Conservation (phyloP, 1,140 invertebrate genomes). For the Diabrotica undecimpunctata region DNA sequence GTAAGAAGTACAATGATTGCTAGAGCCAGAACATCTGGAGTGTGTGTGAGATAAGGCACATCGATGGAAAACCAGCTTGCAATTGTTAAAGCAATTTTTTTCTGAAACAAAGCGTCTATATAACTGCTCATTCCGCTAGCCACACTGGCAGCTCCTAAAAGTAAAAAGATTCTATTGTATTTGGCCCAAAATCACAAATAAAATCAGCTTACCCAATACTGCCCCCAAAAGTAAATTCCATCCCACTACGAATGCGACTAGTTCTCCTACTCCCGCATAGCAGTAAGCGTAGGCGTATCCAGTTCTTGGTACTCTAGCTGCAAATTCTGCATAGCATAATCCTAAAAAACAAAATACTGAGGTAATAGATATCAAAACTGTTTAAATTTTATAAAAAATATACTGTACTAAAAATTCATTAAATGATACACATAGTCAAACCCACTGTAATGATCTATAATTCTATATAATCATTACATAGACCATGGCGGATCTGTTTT, state of each 20-base stretch:
- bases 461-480: no score
- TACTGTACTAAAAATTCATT: no score
- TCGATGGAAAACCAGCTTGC: constrained; percentile 66
- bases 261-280: constrained; percentile 84
- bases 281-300: constrained; percentile 87
- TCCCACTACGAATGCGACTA: constrained; percentile 73
- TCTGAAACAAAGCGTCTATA: constrained; percentile 75
- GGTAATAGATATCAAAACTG: no score
- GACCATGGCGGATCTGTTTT: no score
- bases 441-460: no score
- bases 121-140: constrained; percentile 87
- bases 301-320: constrained; percentile 77
- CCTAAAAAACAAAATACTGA: constrained; percentile 2
- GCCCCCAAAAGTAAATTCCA: constrained; percentile 92
- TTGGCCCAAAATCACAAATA: no score
- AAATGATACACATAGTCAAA: no score
- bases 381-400: no score
- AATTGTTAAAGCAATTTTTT: constrained; percentile 69
- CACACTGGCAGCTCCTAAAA: constrained; percentile 80
- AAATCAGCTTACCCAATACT: constrained; percentile 67
- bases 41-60: constrained; percentile 67
- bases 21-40: constrained; percentile 81
- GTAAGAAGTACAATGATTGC: constrained; percentile 64
- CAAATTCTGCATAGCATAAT: constrained; percentile 62
- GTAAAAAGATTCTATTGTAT: constrained; percentile 16